Evolutionary conservation across 37 sponge, comb jelly and placozoan genomes (phyloP), one percentile per base, ranked within the genome.

Genomic region (Axinella damicornis): DNA sequence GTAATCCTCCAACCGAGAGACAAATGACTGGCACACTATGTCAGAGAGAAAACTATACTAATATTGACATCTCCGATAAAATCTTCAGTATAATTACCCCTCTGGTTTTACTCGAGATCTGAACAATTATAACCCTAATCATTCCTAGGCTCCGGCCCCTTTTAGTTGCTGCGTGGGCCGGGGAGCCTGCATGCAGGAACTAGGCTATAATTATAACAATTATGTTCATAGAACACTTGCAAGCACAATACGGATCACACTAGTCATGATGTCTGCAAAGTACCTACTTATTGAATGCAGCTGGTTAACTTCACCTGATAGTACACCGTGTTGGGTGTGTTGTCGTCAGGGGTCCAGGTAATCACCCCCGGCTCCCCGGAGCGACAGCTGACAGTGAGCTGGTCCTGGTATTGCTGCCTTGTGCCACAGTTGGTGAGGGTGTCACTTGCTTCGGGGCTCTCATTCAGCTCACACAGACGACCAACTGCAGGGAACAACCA

Each of bases 1-100:
- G 28, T 76, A 19, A 90, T 85, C 61, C 60, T 85, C 91, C 91
- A 90, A 22, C 91, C 91, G 9, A 90, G 80, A 37, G 69, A 69
- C 17, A 66, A 53, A 61, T 89, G 89, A 71, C 78, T 83, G 70
- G 89, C 89, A 78, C 89, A 89, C 89, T 89, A 38, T 24, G 40
- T 46, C 53, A 1, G 57, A 52, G 31, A 56, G 32, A 75, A 30
- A 1, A 0, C 30, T 31, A 18, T 15, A 14, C 66, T 17, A 2
- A 66, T n/a, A 20, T 31, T 65, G 22, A 65, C 25, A 24, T 65
- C 13, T 24, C 20, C 27, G 27, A 27, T 65, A 13, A 27, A 12
- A 65, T 24, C 22, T 24, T 13, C 65, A 65, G 65, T n/a, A n/a
- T n/a, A n/a, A n/a, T n/a, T n/a, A n/a, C n/a, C n/a, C n/a, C n/a